phyloP scores from a whole-genome alignment of 2,113 vertebrate species.

The Pseudopipra pipra region DNA sequence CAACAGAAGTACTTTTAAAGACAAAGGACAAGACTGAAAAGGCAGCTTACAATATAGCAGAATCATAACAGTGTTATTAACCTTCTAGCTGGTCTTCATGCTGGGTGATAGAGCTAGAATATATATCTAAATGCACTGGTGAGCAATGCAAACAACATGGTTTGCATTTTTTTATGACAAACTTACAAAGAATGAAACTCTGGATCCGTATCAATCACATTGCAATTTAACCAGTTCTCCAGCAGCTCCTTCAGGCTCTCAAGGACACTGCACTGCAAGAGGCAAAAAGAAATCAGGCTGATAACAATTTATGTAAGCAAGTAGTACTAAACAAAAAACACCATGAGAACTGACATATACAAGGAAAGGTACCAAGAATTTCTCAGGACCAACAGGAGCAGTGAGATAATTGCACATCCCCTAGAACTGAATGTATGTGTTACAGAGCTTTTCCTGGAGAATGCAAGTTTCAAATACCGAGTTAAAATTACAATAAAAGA shows the following conservation, averaged over 20 bases:
- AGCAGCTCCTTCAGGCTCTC: conserved; percentile 87
- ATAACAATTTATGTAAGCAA: not conserved
- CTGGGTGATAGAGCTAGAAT: not conserved
- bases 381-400: not conserved
- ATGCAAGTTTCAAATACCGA: not conserved
- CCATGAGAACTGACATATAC: not conserved
- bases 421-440: not conserved
- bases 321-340: not conserved
- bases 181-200: conserved; percentile 67
- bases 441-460: not conserved
- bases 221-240: conserved; percentile 88
- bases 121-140: not conserved
- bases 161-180: not conserved
- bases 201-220: conserved; percentile 68
- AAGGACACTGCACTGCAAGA: conserved; percentile 84
- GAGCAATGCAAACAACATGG: not conserved
- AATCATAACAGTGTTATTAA: not conserved
- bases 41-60: not conserved
- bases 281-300: not conserved
- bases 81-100: not conserved
- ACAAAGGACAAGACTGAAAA: not conserved
- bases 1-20: not conserved
- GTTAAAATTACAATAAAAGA: not conserved
- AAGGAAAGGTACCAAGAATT: not conserved
- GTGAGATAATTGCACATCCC: not conserved